These are phyloP conservation scores for Ibidorhyncha struthersii DNA, from an alignment of 2,113 vertebrate species.

Conservation along the genomic window DNA sequence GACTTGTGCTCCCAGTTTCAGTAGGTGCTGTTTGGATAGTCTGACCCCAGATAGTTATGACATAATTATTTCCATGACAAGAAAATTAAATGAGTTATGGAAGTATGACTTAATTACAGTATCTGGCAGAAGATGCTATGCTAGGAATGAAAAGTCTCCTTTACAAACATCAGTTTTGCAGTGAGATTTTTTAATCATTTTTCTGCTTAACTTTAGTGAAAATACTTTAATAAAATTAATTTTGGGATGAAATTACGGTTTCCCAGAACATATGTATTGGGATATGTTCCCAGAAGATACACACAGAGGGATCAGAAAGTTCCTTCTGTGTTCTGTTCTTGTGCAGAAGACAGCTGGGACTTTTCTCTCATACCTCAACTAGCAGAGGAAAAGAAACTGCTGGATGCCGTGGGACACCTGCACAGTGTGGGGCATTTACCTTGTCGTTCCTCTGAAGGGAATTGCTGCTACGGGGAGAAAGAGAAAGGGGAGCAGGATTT, in stretches of 20 bases:
- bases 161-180: neutral
- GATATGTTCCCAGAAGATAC: neutral
- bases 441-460: neutral
- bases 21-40: neutral
- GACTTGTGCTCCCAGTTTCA: neutral
- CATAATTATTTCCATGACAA: constrained; percentile 30
- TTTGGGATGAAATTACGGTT: neutral
- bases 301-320: neutral
- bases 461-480: neutral
- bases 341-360: neutral
- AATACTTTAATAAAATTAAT: neutral
- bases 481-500: neutral
- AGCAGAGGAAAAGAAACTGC: neutral
- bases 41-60: neutral
- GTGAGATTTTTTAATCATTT: neutral
- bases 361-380: neutral
- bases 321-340: neutral
- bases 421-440: neutral
- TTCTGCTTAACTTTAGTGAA: neutral
- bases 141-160: neutral
- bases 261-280: neutral
- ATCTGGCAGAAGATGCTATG: neutral
- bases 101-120: constrained; percentile 39
- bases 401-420: neutral
- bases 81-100: neutral